Evolutionary conservation across 1,140 invertebrate genomes (phyloP).

Genomic region (Thaumatotibia leucotreta): DNA sequence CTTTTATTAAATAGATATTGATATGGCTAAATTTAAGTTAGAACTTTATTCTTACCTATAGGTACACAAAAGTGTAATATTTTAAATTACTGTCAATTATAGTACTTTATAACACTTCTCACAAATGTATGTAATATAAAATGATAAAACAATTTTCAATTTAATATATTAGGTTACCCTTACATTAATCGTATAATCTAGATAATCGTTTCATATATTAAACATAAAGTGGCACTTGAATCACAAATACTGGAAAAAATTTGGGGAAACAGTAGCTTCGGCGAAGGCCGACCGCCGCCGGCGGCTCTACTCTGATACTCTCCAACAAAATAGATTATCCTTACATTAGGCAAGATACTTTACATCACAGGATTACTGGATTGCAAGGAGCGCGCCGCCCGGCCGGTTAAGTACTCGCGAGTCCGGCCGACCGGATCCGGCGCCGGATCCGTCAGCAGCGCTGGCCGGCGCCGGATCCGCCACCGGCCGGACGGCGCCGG

Average conservation of each 20-base stretch:
- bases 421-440: slow-evolving; percentile 24
- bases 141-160: slow-evolving; percentile 79
- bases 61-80: slow-evolving; percentile 75
- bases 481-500: background rate
- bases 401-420: slow-evolving; percentile 10
- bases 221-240: slow-evolving; percentile 79
- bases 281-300: slow-evolving; percentile 48
- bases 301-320: slow-evolving; percentile 34
- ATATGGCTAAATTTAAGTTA: slow-evolving; percentile 79
- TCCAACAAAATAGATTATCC: slow-evolving; percentile 57
- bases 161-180: slow-evolving; percentile 77
- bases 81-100: slow-evolving; percentile 74
- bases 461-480: background rate
- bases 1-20: slow-evolving; percentile 77
- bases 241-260: slow-evolving; percentile 79
- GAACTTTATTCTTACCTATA: slow-evolving; percentile 74
- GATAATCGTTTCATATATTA: slow-evolving; percentile 79
- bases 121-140: slow-evolving; percentile 77
- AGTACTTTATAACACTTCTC: slow-evolving; percentile 74
- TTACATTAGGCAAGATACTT: slow-evolving; percentile 59
- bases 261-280: slow-evolving; percentile 73
- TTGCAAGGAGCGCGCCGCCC: slow-evolving; percentile 29
- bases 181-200: slow-evolving; percentile 78
- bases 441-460: background rate
- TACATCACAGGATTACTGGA: slow-evolving; percentile 54